Evolutionary conservation across 2,888 invertebrate genomes (phyloP).

Genomic region (Suillia variegata): DNA sequence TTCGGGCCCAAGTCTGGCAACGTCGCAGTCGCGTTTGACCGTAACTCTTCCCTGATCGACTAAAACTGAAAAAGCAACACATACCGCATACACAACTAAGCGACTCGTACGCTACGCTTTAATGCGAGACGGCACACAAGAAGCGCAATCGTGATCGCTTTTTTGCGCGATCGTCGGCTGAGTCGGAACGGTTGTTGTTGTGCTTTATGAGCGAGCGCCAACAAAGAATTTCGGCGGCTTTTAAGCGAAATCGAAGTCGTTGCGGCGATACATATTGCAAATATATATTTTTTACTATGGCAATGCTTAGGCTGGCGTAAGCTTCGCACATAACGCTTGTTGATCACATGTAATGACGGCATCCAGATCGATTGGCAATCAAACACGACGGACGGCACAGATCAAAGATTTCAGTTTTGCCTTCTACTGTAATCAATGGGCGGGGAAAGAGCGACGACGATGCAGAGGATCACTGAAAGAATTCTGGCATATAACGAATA

Average conservation of each 20-base stretch:
- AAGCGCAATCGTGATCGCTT: conserved; percentile 1
- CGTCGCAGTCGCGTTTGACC: too few relatives aligned
- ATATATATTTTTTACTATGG: too few relatives aligned
- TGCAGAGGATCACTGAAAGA: background rate
- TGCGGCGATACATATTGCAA: too few relatives aligned
- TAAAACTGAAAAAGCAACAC: too few relatives aligned
- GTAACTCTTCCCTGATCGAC: too few relatives aligned
- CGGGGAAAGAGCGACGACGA: too few relatives aligned
- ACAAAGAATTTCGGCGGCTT: background rate
- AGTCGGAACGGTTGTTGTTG: too few relatives aligned
- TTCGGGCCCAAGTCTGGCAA: too few relatives aligned
- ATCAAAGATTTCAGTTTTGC: background rate
- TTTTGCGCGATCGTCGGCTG: background rate
- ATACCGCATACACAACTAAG: too few relatives aligned
- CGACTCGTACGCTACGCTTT: background rate
- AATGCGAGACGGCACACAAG: background rate
- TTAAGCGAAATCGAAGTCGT: background rate
- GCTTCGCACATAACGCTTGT: background rate
- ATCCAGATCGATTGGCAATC: background rate
- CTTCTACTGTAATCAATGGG: too few relatives aligned
- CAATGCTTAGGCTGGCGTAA: background rate
- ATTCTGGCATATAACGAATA: too few relatives aligned
- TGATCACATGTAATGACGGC: background rate
- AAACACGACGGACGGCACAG: background rate
- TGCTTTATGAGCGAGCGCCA: too few relatives aligned